Conservation (phyloP, 1,140 invertebrate species). For the Proales similis region DNA sequence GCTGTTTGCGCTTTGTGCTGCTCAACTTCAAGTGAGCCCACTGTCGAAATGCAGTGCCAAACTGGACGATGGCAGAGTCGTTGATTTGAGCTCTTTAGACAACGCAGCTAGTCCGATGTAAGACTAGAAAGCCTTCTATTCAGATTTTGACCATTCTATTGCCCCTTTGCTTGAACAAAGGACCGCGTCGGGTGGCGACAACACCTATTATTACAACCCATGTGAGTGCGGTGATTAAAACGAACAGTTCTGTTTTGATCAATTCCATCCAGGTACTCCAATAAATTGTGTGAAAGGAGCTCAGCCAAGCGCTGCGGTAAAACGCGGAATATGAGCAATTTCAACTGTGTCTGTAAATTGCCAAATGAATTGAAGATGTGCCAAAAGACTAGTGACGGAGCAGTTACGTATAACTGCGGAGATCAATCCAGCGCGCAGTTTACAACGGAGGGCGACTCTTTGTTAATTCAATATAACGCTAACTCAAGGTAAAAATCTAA, state of each 20-base stretch:
- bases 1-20: too few relatives aligned
- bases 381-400: neutral
- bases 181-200: neutral
- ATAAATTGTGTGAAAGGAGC: constrained; percentile 3
- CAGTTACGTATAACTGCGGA: neutral
- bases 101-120: constrained; percentile 7
- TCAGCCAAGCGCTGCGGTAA: neutral
- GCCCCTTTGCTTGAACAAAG: neutral
- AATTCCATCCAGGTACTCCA: constrained; percentile 30
- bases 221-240: too few relatives aligned
- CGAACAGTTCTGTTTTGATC: too few relatives aligned
- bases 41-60: constrained; percentile 12
- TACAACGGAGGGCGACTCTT: neutral
- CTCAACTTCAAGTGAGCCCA: neutral
- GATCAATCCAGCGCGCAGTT: constrained; percentile 17
- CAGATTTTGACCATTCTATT: neutral
- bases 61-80: constrained; percentile 15
- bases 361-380: too few relatives aligned
- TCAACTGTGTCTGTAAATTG: neutral
- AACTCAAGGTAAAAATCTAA: neutral
- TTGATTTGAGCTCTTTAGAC: constrained; percentile 27
- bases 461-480: neutral
- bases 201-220: too few relatives aligned
- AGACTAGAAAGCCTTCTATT: neutral
- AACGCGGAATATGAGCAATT: neutral